Base-by-base conservation (phyloP, 2,888 invertebrate species). In the Taenaris catops region DNA sequence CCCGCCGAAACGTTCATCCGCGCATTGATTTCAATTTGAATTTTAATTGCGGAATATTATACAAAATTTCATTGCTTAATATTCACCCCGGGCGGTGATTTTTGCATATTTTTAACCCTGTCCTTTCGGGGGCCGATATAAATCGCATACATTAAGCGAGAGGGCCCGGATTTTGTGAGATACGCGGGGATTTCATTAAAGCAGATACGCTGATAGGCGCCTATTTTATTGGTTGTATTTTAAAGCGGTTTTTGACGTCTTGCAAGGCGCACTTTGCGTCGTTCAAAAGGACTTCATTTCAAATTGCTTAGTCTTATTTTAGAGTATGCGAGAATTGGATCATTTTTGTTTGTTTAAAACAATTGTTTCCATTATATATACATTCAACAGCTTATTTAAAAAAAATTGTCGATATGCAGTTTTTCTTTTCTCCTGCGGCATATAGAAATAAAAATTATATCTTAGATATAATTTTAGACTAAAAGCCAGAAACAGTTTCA, bases 1-100 rank as follows among this genome's bases (percentile, higher is more conserved):
- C 33, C 31, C 33, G 37, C 45, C 39, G 39, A 33, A 55, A 55
- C 67, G 66, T 71, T 73, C 76, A 70, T 65, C 64, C 71, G 65
- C 65, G 80, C 86, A 86, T 86, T 86, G 87, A 84, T 87, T 87
- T 87, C 87, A 87, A 87, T 87, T 87, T 87, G 74, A 86, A 87
- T 84, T 83, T 87, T 87, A 87, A 87, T 87, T 83, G 84, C 58
- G 64, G 76, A 81, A 86, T 87, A 87, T 87, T 84, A 81, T 75
- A 75, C 74, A 78, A 79, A 80, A 83, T 81, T 75, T 83, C 80
- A 79, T 83, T 76, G 61, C 73, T 86, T 86, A 72, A 83, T 81
- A 84, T 81, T 83, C 86, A 81, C 83, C 81, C 84, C 66, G 61
- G 63, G 67, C 64, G 62, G 57, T 68, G 75, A 83, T 81, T 84